Evolutionary conservation across 2,797 vertebrate genomes (phyloP).

Genomic region (Falco concolor): DNA sequence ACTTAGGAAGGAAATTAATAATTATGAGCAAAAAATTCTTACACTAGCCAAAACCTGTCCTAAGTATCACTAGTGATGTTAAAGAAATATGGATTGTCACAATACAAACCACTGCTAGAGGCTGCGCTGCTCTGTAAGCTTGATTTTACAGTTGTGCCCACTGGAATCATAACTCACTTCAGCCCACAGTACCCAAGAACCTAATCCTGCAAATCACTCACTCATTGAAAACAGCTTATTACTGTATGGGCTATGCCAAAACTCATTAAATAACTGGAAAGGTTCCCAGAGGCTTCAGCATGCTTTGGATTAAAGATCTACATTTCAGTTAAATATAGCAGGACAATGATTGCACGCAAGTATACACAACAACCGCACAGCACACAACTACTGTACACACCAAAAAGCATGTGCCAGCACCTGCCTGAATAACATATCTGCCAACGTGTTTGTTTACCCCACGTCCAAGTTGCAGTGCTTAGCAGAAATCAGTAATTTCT

Average conservation of each 20-base stretch:
- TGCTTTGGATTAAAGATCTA: constrained; percentile 39
- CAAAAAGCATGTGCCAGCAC: not conserved
- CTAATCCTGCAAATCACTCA: constrained; percentile 42
- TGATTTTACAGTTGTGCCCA: not conserved
- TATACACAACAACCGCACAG: not conserved
- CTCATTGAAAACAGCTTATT: constrained; percentile 38
- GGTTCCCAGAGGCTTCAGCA: constrained; percentile 24
- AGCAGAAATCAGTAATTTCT: not conserved
- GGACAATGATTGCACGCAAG: not conserved
- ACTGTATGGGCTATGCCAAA: not conserved
- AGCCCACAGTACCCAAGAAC: not conserved
- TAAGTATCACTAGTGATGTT: not conserved
- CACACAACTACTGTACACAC: not conserved
- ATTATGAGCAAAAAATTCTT: not conserved
- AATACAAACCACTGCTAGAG: not conserved
- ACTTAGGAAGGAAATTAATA: not conserved
- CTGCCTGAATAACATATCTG: not conserved
- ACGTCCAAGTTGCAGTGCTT: not conserved
- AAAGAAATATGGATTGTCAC: not conserved
- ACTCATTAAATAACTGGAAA: constrained; percentile 57
- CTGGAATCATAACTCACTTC: not conserved
- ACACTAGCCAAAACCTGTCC: not conserved
- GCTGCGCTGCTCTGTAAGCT: not conserved
- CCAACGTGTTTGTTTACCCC: not conserved
- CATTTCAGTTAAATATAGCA: constrained; percentile 40